Evolutionary conservation across 1,140 invertebrate genomes (phyloP).

Genomic region (Bombus balteatus): DNA sequence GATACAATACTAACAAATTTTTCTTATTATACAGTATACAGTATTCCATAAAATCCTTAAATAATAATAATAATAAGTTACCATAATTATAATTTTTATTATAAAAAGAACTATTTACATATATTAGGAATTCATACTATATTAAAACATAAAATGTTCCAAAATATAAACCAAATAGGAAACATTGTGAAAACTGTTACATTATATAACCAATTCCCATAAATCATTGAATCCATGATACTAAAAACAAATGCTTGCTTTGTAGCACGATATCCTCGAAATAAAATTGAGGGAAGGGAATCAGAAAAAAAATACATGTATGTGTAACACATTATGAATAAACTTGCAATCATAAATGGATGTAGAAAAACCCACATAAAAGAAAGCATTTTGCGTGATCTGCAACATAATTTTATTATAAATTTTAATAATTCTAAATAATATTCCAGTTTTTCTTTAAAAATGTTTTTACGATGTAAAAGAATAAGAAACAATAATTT

Average conservation of each 20-base stretch:
- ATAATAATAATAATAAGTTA: background rate
- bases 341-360: slow-evolving; percentile 86
- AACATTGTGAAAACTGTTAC: slow-evolving; percentile 84
- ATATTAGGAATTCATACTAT: slow-evolving; percentile 18
- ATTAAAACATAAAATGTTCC: slow-evolving; percentile 78
- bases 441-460: background rate
- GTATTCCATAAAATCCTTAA: too few species aligned
- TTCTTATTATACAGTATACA: too few species aligned
- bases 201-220: slow-evolving; percentile 87
- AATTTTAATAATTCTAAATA: background rate
- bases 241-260: slow-evolving; percentile 91
- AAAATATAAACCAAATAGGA: slow-evolving; percentile 86
- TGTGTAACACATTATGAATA: slow-evolving; percentile 85
- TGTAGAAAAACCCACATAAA: slow-evolving; percentile 87
- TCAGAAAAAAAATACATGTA: slow-evolving; percentile 86
- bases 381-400: slow-evolving; percentile 77
- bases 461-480: background rate
- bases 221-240: slow-evolving; percentile 91
- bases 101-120: slow-evolving; percentile 12
- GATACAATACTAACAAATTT: too few species aligned
- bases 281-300: slow-evolving; percentile 78
- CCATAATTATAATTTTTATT: background rate
- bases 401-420: slow-evolving; percentile 55
- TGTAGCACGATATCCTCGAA: slow-evolving; percentile 85
- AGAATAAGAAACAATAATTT: background rate